A percentile compares a stretch with the other conserved stretches of the same genome.
phyloP scores from a whole-genome alignment of 2,888 invertebrate species.

The Carabus problematicus region DNA sequence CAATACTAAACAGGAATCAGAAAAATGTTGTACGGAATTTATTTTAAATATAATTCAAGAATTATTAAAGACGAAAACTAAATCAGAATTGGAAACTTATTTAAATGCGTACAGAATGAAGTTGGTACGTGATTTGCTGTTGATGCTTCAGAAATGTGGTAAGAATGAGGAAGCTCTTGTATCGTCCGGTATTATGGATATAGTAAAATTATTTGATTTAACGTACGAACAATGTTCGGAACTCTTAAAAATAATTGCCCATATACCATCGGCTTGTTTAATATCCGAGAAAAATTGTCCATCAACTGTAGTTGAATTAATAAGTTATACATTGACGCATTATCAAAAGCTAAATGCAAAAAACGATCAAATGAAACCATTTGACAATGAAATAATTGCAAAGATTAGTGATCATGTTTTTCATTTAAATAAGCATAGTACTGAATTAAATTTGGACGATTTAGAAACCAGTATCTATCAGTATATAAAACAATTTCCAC shows the following conservation, averaged over 20 bases:
- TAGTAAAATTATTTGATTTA: conserved; percentile 58
- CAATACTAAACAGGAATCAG: conserved; percentile 48
- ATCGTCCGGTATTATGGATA: conserved; percentile 58
- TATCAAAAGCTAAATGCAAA: conserved; percentile 58
- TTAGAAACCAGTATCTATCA: conserved; percentile 49
- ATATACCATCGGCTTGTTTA: conserved; percentile 55
- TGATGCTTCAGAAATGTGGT: conserved; percentile 60
- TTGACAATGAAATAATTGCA: conserved; percentile 56
- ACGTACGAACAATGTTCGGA: conserved; percentile 57
- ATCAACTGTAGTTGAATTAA: conserved; percentile 62
- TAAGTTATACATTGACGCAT: conserved; percentile 60
- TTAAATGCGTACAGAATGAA: conserved; percentile 65
- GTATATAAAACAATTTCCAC: conserved; percentile 69
- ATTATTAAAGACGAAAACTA: conserved; percentile 44
- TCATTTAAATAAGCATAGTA: conserved; percentile 16
- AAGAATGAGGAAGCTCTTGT: conserved; percentile 57
- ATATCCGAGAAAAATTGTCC: conserved; percentile 62
- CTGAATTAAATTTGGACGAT: conserved; percentile 29
- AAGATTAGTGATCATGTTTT: conserved; percentile 57
- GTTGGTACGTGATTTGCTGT: conserved; percentile 61
- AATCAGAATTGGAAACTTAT: conserved; percentile 49
- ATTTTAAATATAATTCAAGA: conserved; percentile 49
- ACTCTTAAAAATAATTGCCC: conserved; percentile 60
- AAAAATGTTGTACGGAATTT: conserved; percentile 53
- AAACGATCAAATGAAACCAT: conserved; percentile 17